Evolutionary conservation across 2,888 invertebrate genomes (phyloP).

Genomic region (Acheta domesticus): DNA sequence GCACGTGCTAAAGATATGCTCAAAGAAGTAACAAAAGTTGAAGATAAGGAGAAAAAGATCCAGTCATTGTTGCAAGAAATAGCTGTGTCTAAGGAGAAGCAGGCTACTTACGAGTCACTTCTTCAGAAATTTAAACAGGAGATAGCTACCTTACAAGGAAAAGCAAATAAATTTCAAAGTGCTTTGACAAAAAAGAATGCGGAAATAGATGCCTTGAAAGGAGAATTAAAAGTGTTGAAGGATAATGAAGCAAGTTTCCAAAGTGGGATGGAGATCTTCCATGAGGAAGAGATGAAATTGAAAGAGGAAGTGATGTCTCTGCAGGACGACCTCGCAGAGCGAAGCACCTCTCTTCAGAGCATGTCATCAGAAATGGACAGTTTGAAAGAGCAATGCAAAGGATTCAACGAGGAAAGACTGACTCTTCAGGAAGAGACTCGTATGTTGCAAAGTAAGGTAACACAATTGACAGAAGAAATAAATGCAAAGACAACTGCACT

Average conservation of each 20-base stretch:
- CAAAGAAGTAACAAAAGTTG: constrained; percentile 12
- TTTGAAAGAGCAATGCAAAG: not conserved
- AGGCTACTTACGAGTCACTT: not conserved
- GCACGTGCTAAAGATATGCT: not conserved
- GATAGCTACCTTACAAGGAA: not conserved
- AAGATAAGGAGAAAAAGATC: constrained; percentile 19
- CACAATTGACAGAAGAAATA: not conserved
- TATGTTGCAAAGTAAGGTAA: not conserved
- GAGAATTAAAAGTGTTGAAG: not conserved
- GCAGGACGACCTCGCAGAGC: not conserved
- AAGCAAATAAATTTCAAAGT: not conserved
- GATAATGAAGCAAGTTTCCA: not conserved
- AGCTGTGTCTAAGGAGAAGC: not conserved
- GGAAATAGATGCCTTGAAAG: constrained; percentile 2
- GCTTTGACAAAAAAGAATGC: not conserved
- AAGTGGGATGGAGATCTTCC: not conserved
- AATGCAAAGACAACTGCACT: not conserved
- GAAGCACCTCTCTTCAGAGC: not conserved
- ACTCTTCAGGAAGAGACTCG: not conserved
- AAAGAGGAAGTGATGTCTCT: not conserved
- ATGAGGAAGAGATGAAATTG: constrained; percentile 20
- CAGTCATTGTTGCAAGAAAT: not conserved
- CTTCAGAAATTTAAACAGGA: constrained; percentile 12
- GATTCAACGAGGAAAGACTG: constrained; percentile 12
- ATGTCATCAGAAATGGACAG: not conserved